These are phyloP conservation scores for Polylopha cassiicola DNA, from an alignment of 2,888 invertebrate genomes.

Conservation along the genomic window DNA sequence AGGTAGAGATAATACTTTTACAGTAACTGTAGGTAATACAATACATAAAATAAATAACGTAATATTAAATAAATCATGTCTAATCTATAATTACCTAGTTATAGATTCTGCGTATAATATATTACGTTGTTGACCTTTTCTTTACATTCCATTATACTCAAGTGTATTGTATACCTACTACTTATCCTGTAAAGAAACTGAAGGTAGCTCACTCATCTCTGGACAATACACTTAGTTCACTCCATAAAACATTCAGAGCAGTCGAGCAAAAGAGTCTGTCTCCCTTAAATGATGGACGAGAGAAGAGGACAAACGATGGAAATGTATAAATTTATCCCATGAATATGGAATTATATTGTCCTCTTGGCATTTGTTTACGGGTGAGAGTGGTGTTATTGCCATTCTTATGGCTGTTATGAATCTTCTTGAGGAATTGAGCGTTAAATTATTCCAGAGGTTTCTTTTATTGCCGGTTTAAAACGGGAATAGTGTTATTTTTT, in stretches of 20 bases:
- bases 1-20: too few species aligned
- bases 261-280: slow-evolving; percentile 9
- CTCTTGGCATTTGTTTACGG: slow-evolving; percentile 17
- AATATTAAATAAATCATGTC: too few species aligned
- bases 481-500: too few species aligned
- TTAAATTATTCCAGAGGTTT: slow-evolving; percentile 15
- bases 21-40: too few species aligned
- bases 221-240: slow-evolving; percentile 5
- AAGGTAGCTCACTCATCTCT: neutral
- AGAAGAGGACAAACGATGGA: slow-evolving; percentile 10
- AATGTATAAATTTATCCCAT: slow-evolving; percentile 13
- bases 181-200: too few species aligned
- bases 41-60: too few species aligned
- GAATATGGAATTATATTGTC: slow-evolving; percentile 20
- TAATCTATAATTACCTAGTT: too few species aligned
- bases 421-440: slow-evolving; percentile 1
- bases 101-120: too few species aligned
- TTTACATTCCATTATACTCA: too few species aligned
- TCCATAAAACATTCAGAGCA: slow-evolving; percentile 6
- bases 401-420: slow-evolving; percentile 18
- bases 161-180: too few species aligned
- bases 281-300: slow-evolving; percentile 17
- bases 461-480: too few species aligned
- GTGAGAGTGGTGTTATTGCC: slow-evolving; percentile 19
- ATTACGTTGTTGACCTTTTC: too few species aligned